phyloP scores from a whole-genome alignment of 2,113 vertebrate genomes.

The Ivindomyrus marchei region DNA sequence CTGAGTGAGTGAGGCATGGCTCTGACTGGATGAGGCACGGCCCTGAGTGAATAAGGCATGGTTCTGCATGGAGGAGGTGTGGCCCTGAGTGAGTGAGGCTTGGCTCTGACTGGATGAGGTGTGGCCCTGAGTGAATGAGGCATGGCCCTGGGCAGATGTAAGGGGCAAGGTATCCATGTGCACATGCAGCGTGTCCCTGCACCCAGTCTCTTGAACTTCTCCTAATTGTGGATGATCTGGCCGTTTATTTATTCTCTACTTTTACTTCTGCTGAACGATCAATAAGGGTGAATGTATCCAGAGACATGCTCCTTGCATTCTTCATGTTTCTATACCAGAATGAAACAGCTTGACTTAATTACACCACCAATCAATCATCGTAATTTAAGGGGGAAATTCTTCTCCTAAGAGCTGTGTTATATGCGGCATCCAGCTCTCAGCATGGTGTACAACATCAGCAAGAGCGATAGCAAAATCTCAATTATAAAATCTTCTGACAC shows the following conservation, averaged over 20 bases:
- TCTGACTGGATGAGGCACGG: too few relatives aligned
- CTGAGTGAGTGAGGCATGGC: too few relatives aligned
- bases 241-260: not conserved
- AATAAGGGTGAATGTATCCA: not conserved
- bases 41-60: too few relatives aligned
- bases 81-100: too few relatives aligned
- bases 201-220: not conserved
- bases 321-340: not conserved
- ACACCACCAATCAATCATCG: slow-evolving; percentile 1
- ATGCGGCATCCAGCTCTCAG: not conserved
- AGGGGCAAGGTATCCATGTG: not conserved
- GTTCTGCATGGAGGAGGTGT: too few relatives aligned
- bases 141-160: not conserved
- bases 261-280: not conserved
- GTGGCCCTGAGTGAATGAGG: too few relatives aligned
- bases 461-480: slow-evolving; percentile 29
- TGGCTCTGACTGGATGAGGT: too few relatives aligned
- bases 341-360: slow-evolving; percentile 5
- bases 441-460: slow-evolving; percentile 12
- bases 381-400: not conserved
- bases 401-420: not conserved
- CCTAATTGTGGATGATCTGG: not conserved
- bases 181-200: not conserved
- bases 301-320: not conserved
- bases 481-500: slow-evolving; percentile 45